phyloP scores from a whole-genome alignment of 1,140 invertebrate species.

The Aphelenchoides besseyi region DNA sequence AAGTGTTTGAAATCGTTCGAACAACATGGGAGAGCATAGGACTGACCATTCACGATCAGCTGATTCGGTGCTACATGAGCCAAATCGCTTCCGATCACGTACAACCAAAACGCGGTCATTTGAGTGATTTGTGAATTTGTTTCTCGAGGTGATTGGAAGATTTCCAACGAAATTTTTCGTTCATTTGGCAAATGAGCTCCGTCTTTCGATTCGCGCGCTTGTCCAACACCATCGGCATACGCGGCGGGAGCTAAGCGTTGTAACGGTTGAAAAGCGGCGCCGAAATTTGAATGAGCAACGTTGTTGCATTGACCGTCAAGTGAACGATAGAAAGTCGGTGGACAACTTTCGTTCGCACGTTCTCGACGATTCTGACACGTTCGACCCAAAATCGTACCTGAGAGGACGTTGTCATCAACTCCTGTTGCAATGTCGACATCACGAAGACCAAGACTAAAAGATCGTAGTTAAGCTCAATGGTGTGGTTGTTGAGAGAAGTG shows the following conservation, averaged over 20 bases:
- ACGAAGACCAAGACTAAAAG: slow-evolving; percentile 33
- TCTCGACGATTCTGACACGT: slow-evolving; percentile 15
- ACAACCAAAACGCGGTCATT: slow-evolving; percentile 46
- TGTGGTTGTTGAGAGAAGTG: neutral
- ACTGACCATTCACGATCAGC: slow-evolving; percentile 38
- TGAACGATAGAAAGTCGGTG: slow-evolving; percentile 34
- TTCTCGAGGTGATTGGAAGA: slow-evolving; percentile 37
- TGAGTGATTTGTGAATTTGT: slow-evolving; percentile 33
- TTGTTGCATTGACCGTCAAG: slow-evolving; percentile 45
- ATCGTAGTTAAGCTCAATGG: too few species aligned
- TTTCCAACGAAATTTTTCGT: slow-evolving; percentile 39
- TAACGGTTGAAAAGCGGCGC: slow-evolving; percentile 42
- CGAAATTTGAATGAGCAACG: slow-evolving; percentile 38
- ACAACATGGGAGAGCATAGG: slow-evolving; percentile 52
- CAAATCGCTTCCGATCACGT: slow-evolving; percentile 45
- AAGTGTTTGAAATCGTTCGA: slow-evolving; percentile 50
- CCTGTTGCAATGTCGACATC: slow-evolving; percentile 25
- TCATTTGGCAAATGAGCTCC: slow-evolving; percentile 42
- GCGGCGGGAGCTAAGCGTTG: slow-evolving; percentile 23
- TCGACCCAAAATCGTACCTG: slow-evolving; percentile 3
- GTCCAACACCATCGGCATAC: slow-evolving; percentile 33
- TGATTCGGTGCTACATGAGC: slow-evolving; percentile 48
- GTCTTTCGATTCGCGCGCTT: neutral
- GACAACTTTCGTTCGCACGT: slow-evolving; percentile 28
- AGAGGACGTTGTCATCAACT: slow-evolving; percentile 21